Evolutionary conservation across 2,113 vertebrate species (phyloP), one percentile per base, ranked within the genome.

Genomic region (Sinocyclocheilus rhinocerous): DNA sequence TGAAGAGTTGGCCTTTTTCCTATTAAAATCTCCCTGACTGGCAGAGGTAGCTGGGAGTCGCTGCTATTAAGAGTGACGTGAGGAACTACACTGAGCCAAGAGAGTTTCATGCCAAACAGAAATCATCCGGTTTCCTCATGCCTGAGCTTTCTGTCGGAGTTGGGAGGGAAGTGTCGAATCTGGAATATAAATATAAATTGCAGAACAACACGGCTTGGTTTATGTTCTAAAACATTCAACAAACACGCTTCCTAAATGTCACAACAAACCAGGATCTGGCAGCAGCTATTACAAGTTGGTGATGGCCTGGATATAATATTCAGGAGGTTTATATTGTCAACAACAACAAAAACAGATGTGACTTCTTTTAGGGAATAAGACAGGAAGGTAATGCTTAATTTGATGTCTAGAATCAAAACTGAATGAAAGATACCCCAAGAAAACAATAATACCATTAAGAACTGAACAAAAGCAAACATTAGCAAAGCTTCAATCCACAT

Each of bases 21-120:
- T 84, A 87, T 93, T 91, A 92, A 87, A 92, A 88, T 88, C 20
- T 55, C 83, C 90, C 84, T 91, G 90, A 93, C 88, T 91, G 83
- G 85, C 86, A 88, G 85, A 90, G 87, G 87, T 77, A 63, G 67
- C 83, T 59, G 59, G 16, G 73, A 84, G 84, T 89, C 52, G 63
- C 77, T 84, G 33, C 89, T 87, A 92, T 90, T 83, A 93, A 90
- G 90, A 94, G 82, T 91, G 93, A 91, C 86, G 80, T 75, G 72
- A 52, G 85, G 29, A 85, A 81, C 76, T 29, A 67, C 86, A 11
- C 42, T 45, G 42, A 2, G 42, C 42, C 42, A 42, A 42, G 42
- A 42, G 6, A 8, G 42, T 42, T 45, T 45, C 42, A 0, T 45
- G 8, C 42, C 42, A 45, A 45, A 11, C 9, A 45, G 42, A 10